A percentile compares a stretch with the other conserved stretches of the same genome.
phyloP scores from a whole-genome alignment of 2,113 vertebrate species.

The Phylloscopus whistleri region DNA sequence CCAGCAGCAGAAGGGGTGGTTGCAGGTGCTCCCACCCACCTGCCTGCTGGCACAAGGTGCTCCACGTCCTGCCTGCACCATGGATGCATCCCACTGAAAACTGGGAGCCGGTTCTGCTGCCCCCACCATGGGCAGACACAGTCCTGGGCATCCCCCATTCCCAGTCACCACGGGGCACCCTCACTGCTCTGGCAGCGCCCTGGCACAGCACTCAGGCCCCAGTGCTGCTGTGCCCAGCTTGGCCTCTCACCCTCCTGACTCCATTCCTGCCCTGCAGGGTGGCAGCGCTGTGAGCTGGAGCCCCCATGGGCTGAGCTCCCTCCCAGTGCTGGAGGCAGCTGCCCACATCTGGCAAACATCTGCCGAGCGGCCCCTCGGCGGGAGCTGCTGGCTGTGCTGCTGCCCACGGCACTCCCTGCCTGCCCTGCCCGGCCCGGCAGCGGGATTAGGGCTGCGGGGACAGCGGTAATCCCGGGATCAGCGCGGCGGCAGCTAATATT shows the following conservation, averaged over 20 bases:
- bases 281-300: background rate
- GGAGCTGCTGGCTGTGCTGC: background rate
- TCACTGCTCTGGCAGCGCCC: accelerated
- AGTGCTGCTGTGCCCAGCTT: background rate
- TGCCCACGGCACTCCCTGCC: background rate
- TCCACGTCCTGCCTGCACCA: accelerated
- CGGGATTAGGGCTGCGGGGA: conserved; percentile 43
- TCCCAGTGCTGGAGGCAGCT: background rate
- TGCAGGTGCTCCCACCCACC: background rate
- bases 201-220: background rate
- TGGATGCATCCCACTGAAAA: accelerated
- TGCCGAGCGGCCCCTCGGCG: background rate
- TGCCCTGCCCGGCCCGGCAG: background rate
- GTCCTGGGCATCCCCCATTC: too few relatives aligned
- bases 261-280: accelerated
- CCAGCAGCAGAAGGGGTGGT: background rate
- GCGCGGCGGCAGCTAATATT: conserved; percentile 57
- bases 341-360: conserved; percentile 54
- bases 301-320: background rate
- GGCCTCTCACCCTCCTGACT: background rate
- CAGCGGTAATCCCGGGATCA: conserved; percentile 66
- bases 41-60: accelerated
- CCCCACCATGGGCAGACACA: accelerated
- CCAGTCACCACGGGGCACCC: background rate
- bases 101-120: background rate